Evolutionary conservation across 2,797 vertebrate genomes (phyloP).

Genomic region (Brachyalestes nurse): DNA sequence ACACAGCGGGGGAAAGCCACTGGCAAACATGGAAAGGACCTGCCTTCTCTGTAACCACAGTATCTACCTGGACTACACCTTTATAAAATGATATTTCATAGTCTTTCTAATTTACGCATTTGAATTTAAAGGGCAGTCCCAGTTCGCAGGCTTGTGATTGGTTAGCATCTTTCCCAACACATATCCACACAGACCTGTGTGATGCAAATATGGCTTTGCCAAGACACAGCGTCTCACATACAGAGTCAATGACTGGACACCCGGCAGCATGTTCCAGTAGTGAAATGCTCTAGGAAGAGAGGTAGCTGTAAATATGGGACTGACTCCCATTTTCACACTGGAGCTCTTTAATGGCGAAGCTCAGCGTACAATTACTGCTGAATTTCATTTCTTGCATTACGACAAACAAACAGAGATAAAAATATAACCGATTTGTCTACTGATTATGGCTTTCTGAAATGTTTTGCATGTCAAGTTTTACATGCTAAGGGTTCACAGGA

Average conservation of each 20-base stretch:
- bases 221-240: background rate
- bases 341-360: background rate
- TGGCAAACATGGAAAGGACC: background rate
- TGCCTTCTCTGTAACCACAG: background rate
- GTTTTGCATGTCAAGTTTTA: too few relatives aligned
- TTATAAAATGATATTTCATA: background rate
- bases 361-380: background rate
- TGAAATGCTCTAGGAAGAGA: background rate
- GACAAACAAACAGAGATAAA: background rate
- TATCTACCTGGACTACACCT: background rate
- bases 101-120: background rate
- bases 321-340: slow-evolving; percentile 9
- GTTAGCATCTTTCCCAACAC: background rate
- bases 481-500: background rate
- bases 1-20: background rate
- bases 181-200: background rate
- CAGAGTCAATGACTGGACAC: background rate
- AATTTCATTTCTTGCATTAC: slow-evolving; percentile 27
- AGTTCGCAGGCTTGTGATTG: background rate
- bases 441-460: background rate
- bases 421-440: background rate
- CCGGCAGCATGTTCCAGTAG: background rate
- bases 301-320: background rate
- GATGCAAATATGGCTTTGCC: background rate
- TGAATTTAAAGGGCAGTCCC: background rate